Conservation (phyloP, 2,113 vertebrate species). For the Pangasianodon hypophthalmus region DNA sequence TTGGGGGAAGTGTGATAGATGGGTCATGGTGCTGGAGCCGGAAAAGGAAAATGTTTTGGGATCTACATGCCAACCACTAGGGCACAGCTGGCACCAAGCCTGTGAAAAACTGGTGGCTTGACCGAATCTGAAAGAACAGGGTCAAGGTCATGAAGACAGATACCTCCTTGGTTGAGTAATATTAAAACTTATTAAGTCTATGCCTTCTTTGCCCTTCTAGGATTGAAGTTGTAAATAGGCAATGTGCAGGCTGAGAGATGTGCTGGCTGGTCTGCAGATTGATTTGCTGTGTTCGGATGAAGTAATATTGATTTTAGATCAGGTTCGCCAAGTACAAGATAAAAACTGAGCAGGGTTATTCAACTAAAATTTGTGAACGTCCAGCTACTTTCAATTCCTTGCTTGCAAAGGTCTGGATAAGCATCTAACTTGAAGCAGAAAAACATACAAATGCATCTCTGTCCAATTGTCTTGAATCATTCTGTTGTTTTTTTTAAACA, state of each 20-base stretch:
- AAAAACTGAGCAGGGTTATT: not conserved
- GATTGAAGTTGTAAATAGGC: not conserved
- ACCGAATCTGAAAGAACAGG: not conserved
- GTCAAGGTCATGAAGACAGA: not conserved
- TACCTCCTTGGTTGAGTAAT: not conserved
- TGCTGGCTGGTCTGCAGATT: not conserved
- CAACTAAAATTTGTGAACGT: not conserved
- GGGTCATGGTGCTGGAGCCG: slow-evolving; percentile 12
- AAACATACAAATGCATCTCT: not conserved
- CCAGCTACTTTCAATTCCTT: not conserved
- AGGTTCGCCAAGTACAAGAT: not conserved
- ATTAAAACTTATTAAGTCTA: slow-evolving; percentile 10
- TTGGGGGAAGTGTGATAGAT: slow-evolving; percentile 54
- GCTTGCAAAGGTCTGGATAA: not conserved
- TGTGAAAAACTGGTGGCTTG: slow-evolving; percentile 7
- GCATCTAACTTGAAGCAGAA: not conserved
- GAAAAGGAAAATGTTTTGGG: slow-evolving; percentile 11
- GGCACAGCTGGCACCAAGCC: slow-evolving; percentile 4
- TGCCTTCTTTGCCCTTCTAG: not conserved
- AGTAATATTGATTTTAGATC: slow-evolving; percentile 25
- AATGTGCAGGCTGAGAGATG: not conserved
- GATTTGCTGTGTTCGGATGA: slow-evolving; percentile 8
- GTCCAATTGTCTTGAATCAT: not conserved
- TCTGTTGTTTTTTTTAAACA: not conserved
- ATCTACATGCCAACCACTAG: slow-evolving; percentile 14